A percentile compares a stretch with the other conserved stretches of the same genome.
Evolutionary conservation across 1,140 invertebrate genomes (phyloP).

Genomic region (Pseudomyrmex pallidus): DNA sequence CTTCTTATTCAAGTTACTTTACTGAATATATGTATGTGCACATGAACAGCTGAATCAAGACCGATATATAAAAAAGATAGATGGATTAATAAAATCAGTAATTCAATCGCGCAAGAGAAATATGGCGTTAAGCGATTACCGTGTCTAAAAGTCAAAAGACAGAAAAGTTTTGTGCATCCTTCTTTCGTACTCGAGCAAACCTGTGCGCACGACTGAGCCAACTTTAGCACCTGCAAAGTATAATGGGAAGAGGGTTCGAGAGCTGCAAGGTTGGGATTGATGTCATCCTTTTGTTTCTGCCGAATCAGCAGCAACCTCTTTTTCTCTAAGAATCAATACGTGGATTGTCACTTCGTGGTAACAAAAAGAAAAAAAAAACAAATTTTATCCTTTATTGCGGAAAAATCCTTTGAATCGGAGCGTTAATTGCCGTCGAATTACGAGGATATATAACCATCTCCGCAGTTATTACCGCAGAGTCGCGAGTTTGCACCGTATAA

Average conservation of each 20-base stretch:
- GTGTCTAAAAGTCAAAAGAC: not conserved
- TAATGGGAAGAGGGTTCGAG: constrained; percentile 64
- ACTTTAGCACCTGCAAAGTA: constrained; percentile 52
- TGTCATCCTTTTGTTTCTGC: constrained; percentile 68
- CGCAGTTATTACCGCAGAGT: not conserved
- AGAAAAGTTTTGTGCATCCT: not conserved
- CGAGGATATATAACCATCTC: not conserved
- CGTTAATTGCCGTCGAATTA: not conserved
- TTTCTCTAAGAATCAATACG: constrained; percentile 67
- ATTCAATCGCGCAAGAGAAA: not conserved
- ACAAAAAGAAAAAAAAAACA: not conserved
- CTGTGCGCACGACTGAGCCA: constrained; percentile 43
- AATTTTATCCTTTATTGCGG: not conserved
- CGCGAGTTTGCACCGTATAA: not conserved
- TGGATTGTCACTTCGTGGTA: constrained; percentile 58
- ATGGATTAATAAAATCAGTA: not conserved
- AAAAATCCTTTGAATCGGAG: not conserved
- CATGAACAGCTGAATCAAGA: no score
- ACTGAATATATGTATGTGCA: not conserved
- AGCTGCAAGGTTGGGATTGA: constrained; percentile 67
- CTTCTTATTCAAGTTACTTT: not conserved
- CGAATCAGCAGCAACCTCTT: constrained; percentile 72
- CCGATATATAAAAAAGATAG: no score
- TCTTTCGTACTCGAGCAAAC: constrained; percentile 42
- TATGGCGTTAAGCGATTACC: not conserved